These are phyloP conservation scores for Ptychodera flava DNA, from an alignment of 35 echinoderm and acorn worm genomes.

Conservation along the genomic window DNA sequence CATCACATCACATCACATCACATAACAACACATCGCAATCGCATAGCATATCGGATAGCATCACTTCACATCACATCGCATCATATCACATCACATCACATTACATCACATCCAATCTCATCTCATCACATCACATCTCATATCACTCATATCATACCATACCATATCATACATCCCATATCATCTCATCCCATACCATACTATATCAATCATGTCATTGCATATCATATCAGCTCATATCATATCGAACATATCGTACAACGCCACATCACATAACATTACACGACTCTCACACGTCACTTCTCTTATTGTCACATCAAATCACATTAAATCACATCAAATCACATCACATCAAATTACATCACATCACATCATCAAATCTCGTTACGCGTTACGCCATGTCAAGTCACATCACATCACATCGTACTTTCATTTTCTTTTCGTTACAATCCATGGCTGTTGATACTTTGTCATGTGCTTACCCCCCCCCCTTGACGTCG, in stretches of 20 bases:
- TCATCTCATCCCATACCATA: conserved; percentile 26
- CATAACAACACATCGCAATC: conserved; percentile 5
- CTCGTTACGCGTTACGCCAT: too few relatives aligned
- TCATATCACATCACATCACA: too few relatives aligned
- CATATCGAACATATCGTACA: conserved; percentile 17
- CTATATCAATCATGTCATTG: conserved; percentile 15
- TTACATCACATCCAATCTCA: conserved; percentile 24
- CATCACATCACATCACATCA: conserved; percentile 17
- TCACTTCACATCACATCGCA: too few relatives aligned
- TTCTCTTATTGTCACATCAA: conserved; percentile 7
- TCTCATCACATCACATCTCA: conserved; percentile 18
- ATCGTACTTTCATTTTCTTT: too few relatives aligned
- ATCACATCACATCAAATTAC: too few relatives aligned
- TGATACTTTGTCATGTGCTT: too few relatives aligned
- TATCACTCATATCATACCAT: too few relatives aligned
- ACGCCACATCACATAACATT: conserved; percentile 23
- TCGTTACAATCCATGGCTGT: too few relatives aligned
- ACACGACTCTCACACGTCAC: conserved; percentile 7
- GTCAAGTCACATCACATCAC: too few relatives aligned
- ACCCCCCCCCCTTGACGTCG: too few relatives aligned
- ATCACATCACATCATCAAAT: too few relatives aligned
- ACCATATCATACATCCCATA: conserved; percentile 16
- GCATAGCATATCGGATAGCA: not conserved
- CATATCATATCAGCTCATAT: conserved; percentile 18
- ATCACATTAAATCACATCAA: too few relatives aligned